Conservation (phyloP, 2,888 invertebrate species). For the Orthosia gracilis region DNA sequence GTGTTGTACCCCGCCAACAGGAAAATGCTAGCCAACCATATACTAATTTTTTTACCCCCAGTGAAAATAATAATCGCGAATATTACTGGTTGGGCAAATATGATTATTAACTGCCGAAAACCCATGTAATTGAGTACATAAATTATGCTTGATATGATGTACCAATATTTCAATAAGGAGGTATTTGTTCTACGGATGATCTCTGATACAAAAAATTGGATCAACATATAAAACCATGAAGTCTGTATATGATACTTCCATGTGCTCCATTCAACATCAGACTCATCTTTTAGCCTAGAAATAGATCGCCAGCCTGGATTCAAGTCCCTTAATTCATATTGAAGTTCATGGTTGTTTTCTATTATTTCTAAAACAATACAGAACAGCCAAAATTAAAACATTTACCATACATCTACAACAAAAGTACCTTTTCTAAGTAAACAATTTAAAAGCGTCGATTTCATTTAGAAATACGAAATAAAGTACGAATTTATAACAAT, state of each 20-base stretch:
- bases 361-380: conserved; percentile 79
- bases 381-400: not conserved
- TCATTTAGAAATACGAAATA: not conserved
- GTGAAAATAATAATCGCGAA: conserved; percentile 83
- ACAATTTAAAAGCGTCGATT: not conserved
- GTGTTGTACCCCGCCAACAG: conserved; percentile 89
- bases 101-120: conserved; percentile 85
- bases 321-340: conserved; percentile 86
- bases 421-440: not conserved
- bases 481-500: not conserved
- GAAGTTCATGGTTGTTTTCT: conserved; percentile 68
- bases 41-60: conserved; percentile 85
- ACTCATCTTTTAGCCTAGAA: conserved; percentile 91
- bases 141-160: conserved; percentile 86
- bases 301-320: conserved; percentile 91
- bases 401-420: not conserved
- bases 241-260: conserved; percentile 90
- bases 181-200: conserved; percentile 78
- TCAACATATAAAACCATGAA: conserved; percentile 90
- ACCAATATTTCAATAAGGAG: conserved; percentile 88
- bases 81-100: conserved; percentile 91
- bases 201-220: conserved; percentile 91
- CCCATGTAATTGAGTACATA: conserved; percentile 89
- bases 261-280: conserved; percentile 94
- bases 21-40: conserved; percentile 91